Evolutionary conservation across 1,140 invertebrate species (phyloP).

Genomic region (Carposina sasakii): DNA sequence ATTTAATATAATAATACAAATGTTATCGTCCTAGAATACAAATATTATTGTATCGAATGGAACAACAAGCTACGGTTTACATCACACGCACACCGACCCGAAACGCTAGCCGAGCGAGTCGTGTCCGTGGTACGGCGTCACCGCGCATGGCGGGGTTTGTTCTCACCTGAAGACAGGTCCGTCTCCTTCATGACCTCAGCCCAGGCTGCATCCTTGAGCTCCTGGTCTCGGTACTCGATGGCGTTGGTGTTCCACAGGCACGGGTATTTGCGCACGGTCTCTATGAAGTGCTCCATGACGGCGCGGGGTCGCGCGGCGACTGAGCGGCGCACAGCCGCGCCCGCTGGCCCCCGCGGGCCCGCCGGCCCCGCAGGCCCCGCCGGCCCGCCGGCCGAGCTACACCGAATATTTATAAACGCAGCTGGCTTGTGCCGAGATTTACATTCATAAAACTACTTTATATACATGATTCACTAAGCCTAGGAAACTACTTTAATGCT

Average conservation of each 20-base stretch:
- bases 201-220: slow-evolving; percentile 65
- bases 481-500: no score
- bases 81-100: background rate
- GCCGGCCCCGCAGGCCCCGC: slow-evolving; percentile 14
- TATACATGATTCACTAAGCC: no score
- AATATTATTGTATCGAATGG: no score
- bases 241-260: slow-evolving; percentile 64
- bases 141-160: background rate
- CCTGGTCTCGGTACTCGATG: slow-evolving; percentile 63
- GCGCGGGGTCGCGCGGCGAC: slow-evolving; percentile 12
- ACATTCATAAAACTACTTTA: no score
- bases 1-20: no score
- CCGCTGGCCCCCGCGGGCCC: slow-evolving; percentile 9
- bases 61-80: no score
- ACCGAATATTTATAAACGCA: no score
- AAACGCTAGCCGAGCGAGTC: slow-evolving; percentile 8
- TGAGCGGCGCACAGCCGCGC: slow-evolving; percentile 3
- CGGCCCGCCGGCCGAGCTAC: slow-evolving; percentile 8
- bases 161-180: slow-evolving; percentile 56
- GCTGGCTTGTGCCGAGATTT: no score
- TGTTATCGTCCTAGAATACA: no score
- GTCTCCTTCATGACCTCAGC: slow-evolving; percentile 63
- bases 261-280: slow-evolving; percentile 55
- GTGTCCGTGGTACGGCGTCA: background rate
- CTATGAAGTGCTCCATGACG: slow-evolving; percentile 61